phyloP scores from a whole-genome alignment of 2,888 invertebrate species.

The Cybosia mesomella region DNA sequence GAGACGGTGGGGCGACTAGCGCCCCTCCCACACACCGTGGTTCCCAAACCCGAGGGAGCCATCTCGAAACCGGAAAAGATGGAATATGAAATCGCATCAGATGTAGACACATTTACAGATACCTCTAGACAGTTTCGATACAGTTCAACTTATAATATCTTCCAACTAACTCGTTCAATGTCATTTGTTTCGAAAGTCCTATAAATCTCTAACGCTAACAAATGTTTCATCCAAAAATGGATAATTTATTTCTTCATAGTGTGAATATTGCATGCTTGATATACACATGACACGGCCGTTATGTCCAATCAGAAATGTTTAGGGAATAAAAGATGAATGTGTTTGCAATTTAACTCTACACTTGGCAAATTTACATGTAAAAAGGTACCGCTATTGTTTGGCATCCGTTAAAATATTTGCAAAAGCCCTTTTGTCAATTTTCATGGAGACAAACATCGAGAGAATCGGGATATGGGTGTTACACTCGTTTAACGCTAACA shows the following conservation, averaged over 20 bases:
- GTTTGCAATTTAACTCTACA: conserved; percentile 37
- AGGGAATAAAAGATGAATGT: conserved; percentile 27
- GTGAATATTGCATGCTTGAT: neutral
- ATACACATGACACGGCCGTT: conserved; percentile 3
- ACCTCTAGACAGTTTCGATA: neutral
- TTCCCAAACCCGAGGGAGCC: too few species aligned
- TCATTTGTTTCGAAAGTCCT: neutral
- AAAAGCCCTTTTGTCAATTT: conserved; percentile 67
- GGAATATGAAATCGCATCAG: neutral
- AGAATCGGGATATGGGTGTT: conserved; percentile 38
- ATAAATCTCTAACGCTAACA: neutral
- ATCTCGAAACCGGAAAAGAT: too few species aligned
- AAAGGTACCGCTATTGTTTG: conserved; percentile 56
- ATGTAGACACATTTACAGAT: neutral
- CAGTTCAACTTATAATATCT: neutral
- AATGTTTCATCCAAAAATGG: neutral
- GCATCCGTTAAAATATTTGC: conserved; percentile 65
- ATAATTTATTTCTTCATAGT: neutral
- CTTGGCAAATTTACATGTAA: conserved; percentile 50
- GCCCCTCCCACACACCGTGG: too few species aligned
- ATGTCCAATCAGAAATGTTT: conserved; percentile 18
- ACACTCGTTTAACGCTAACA: conserved; percentile 28
- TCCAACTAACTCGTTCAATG: neutral
- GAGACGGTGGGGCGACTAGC: too few species aligned
- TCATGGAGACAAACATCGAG: conserved; percentile 43